These are phyloP conservation scores for Lysiphlebus fabarum DNA, from an alignment of 1,140 invertebrate genomes.

Conservation along the genomic window DNA sequence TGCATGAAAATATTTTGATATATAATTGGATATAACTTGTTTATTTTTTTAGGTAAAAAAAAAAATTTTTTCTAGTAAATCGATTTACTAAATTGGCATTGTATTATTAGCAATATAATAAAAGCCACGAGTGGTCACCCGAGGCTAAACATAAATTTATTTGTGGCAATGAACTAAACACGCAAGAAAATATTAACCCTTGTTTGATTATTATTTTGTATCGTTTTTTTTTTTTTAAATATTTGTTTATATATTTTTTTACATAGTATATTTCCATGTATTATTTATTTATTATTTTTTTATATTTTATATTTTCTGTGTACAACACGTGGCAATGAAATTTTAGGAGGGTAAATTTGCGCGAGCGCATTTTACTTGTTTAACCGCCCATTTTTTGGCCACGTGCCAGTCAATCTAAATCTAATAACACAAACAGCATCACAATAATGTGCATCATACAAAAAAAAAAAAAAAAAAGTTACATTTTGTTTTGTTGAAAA, in stretches of 20 bases:
- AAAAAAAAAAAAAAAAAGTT: too few relatives aligned
- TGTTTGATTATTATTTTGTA: conserved; percentile 27
- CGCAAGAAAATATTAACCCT: conserved; percentile 21
- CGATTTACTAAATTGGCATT: conserved; percentile 20
- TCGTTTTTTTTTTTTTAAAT: conserved; percentile 18
- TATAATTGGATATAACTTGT: too few relatives aligned
- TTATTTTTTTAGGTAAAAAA: too few relatives aligned
- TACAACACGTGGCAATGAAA: conserved; percentile 2
- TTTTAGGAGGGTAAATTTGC: background rate
- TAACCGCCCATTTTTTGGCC: conserved; percentile 21
- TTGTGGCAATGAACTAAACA: conserved; percentile 21
- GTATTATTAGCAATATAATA: conserved; percentile 12
- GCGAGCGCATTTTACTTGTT: conserved; percentile 17
- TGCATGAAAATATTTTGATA: too few relatives aligned
- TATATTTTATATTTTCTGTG: background rate
- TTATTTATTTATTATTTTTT: too few relatives aligned
- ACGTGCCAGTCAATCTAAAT: conserved; percentile 50
- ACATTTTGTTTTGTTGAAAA: conserved; percentile 30
- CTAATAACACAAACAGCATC: conserved; percentile 52
- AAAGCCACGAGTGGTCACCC: conserved; percentile 23
- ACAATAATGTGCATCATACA: conserved; percentile 36
- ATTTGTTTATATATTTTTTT: background rate
- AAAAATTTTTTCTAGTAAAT: too few relatives aligned
- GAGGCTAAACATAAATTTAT: conserved; percentile 22
- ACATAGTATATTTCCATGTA: too few relatives aligned